These are phyloP conservation scores for Syngnathus typhle DNA, from an alignment of 2,113 vertebrate genomes.

Conservation along the genomic window DNA sequence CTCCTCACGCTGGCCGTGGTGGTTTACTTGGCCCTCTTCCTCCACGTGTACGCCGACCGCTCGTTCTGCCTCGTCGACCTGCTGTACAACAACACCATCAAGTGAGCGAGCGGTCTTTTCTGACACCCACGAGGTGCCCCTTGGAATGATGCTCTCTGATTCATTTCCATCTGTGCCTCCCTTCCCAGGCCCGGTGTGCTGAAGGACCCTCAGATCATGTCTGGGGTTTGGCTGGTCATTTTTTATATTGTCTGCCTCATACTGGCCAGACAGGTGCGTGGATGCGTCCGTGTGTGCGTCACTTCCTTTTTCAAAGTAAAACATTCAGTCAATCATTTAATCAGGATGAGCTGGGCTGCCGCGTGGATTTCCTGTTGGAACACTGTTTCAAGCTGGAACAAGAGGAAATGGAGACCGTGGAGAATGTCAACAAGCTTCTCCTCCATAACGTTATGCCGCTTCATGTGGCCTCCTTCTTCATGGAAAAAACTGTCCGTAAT, in stretches of 20 bases:
- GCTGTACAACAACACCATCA: conserved; percentile 60
- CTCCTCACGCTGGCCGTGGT: conserved; percentile 79
- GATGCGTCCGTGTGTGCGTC: background rate
- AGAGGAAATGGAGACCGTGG: conserved; percentile 84
- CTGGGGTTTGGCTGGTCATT: conserved; percentile 79
- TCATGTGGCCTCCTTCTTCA: conserved; percentile 79
- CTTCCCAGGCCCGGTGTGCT: conserved; percentile 74
- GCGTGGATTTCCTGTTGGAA: conserved; percentile 83
- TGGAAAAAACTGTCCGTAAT: conserved; percentile 77
- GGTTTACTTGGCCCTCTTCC: conserved; percentile 80
- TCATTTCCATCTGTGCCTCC: conserved; percentile 9
- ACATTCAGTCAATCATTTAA: background rate
- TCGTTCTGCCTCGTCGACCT: conserved; percentile 68
- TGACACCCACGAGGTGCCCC: background rate
- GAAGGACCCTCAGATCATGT: conserved; percentile 84
- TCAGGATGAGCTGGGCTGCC: conserved; percentile 82
- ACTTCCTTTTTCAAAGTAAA: background rate
- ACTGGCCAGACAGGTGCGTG: conserved; percentile 78
- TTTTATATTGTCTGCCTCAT: conserved; percentile 80
- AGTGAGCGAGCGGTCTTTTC: conserved; percentile 34
- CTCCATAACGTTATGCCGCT: conserved; percentile 83
- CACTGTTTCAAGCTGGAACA: conserved; percentile 75
- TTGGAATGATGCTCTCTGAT: too few species aligned
- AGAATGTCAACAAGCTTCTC: conserved; percentile 83
- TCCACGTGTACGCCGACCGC: conserved; percentile 68